These are phyloP conservation scores for Baccha elongata DNA, from an alignment of 2,888 invertebrate species.

Conservation along the genomic window DNA sequence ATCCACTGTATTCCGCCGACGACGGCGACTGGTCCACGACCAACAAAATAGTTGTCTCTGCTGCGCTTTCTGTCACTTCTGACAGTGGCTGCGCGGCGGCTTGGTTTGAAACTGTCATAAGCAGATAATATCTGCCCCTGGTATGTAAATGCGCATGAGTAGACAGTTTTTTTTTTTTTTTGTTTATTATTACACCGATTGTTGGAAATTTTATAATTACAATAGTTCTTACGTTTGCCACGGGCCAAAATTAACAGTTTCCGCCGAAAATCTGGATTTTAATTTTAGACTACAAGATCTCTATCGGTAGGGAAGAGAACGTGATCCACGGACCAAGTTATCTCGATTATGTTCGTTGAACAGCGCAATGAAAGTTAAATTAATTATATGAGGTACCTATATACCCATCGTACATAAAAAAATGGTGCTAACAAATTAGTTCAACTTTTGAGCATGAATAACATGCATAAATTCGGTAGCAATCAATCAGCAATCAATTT, in stretches of 20 bases:
- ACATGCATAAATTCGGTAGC: slow-evolving; percentile 52
- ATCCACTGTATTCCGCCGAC: slow-evolving; percentile 71
- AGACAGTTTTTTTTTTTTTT: slow-evolving; percentile 44
- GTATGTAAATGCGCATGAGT: slow-evolving; percentile 65
- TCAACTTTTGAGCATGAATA: slow-evolving; percentile 39
- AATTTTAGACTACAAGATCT: slow-evolving; percentile 54
- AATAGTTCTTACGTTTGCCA: slow-evolving; percentile 78
- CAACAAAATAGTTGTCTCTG: slow-evolving; percentile 21
- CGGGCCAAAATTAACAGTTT: slow-evolving; percentile 77
- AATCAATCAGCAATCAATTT: slow-evolving; percentile 63
- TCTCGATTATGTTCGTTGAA: slow-evolving; percentile 33
- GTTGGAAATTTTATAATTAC: slow-evolving; percentile 65
- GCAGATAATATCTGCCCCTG: slow-evolving; percentile 64
- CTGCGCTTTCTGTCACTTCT: slow-evolving; percentile 48
- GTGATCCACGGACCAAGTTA: slow-evolving; percentile 50
- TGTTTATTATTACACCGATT: slow-evolving; percentile 51
- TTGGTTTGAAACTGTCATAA: slow-evolving; percentile 61
- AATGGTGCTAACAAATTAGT: slow-evolving; percentile 48
- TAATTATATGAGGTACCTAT: slow-evolving; percentile 32
- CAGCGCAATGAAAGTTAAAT: slow-evolving; percentile 34
- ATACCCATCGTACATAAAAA: slow-evolving; percentile 8
- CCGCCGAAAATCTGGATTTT: slow-evolving; percentile 47
- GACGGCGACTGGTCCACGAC: slow-evolving; percentile 60
- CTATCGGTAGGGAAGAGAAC: slow-evolving; percentile 55
- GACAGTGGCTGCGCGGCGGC: slow-evolving; percentile 50